Percentiles rank a stretch among this genome's conserved stretches.
Evolutionary conservation across 2,888 invertebrate species (phyloP).

Genomic region (Gastracanthus pulcherrimus): DNA sequence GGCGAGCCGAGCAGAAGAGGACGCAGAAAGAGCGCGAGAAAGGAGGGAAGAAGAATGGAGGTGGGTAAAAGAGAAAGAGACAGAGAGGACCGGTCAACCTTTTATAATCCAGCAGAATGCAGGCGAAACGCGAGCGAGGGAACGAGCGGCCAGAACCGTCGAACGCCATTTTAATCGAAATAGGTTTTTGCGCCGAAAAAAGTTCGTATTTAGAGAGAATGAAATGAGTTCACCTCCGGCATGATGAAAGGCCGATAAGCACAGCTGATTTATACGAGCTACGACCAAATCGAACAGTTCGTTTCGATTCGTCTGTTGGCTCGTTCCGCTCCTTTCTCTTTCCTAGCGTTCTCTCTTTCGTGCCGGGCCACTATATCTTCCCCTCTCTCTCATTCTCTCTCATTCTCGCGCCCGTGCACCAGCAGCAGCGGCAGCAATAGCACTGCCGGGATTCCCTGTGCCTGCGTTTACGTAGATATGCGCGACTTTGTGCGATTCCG

Average conservation of each 20-base stretch:
- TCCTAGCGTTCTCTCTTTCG: conserved; percentile 41
- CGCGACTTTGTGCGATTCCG: conserved; percentile 55
- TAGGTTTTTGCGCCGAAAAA: conserved; percentile 76
- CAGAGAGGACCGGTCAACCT: conserved; percentile 66
- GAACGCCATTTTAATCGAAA: conserved; percentile 76
- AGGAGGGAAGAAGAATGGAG: conserved; percentile 47
- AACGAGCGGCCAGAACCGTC: conserved; percentile 43
- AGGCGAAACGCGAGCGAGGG: conserved; percentile 68
- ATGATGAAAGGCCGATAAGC: conserved; percentile 77
- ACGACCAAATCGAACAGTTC: conserved; percentile 65
- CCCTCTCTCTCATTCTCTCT: conserved; percentile 29
- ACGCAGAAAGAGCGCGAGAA: conserved; percentile 41
- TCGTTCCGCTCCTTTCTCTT: conserved; percentile 45
- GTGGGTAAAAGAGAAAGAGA: conserved; percentile 57
- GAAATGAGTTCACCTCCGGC: conserved; percentile 76
- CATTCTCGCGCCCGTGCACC: neutral
- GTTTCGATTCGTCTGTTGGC: conserved; percentile 65
- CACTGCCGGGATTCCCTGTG: conserved; percentile 55
- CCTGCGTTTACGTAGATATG: conserved; percentile 71
- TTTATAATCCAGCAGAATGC: conserved; percentile 75
- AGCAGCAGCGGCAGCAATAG: neutral
- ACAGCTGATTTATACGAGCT: conserved; percentile 76
- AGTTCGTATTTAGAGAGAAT: conserved; percentile 77
- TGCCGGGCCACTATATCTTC: conserved; percentile 32
- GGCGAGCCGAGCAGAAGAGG: neutral